A percentile compares a stretch with the other conserved stretches of the same genome.
These are phyloP conservation scores for Coracias cyanogaster DNA, from an alignment of 2,797 vertebrate species.

Conservation along the genomic window DNA sequence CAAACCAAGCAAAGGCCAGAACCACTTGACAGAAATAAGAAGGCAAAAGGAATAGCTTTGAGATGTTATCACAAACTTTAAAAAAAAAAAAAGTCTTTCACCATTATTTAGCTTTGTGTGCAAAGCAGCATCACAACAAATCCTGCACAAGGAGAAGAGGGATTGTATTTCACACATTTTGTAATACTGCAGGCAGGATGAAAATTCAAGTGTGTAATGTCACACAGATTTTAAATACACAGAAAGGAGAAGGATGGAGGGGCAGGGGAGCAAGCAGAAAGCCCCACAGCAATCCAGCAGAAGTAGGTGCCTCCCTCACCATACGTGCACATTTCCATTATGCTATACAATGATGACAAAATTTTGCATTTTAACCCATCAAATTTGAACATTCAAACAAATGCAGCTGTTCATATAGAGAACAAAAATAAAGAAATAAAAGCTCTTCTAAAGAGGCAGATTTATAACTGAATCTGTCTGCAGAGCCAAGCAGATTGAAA, in stretches of 20 bases:
- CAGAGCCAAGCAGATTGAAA: slow-evolving; percentile 41
- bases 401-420: neutral
- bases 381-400: neutral
- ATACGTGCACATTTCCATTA: neutral
- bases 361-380: neutral
- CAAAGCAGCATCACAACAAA: neutral
- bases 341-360: neutral
- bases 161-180: neutral
- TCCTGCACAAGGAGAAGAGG: neutral
- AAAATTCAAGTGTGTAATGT: neutral
- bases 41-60: neutral
- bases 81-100: neutral
- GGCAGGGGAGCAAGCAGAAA: neutral
- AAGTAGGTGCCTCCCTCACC: neutral
- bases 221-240: neutral
- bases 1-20: neutral
- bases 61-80: neutral
- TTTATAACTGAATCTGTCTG: slow-evolving; percentile 30
- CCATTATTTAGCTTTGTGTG: neutral
- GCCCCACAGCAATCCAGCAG: neutral
- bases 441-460: neutral
- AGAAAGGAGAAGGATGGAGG: neutral
- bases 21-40: neutral
- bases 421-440: neutral
- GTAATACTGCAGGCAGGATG: neutral